Evolutionary conservation across 2,888 invertebrate genomes (phyloP).

Genomic region (Sisyra terminalis): DNA sequence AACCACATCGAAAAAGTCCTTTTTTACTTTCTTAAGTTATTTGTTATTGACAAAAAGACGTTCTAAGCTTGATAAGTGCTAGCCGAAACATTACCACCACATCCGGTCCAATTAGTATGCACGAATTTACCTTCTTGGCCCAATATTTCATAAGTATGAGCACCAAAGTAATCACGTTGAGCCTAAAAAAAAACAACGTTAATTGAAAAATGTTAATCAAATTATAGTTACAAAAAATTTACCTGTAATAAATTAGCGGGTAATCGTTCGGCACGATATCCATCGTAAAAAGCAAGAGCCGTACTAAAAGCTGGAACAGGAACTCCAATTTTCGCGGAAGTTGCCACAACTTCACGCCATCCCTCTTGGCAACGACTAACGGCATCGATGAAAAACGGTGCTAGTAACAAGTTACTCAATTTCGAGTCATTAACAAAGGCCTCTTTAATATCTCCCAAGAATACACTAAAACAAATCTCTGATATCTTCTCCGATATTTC

Average conservation of each 20-base stretch:
- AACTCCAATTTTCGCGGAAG: slow-evolving; percentile 56
- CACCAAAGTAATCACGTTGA: slow-evolving; percentile 96
- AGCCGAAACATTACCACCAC: slow-evolving; percentile 91
- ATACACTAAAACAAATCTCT: slow-evolving; percentile 35
- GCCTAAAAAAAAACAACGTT: slow-evolving; percentile 36
- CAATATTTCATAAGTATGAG: slow-evolving; percentile 91
- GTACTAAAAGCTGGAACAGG: slow-evolving; percentile 88
- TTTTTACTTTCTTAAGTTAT: slow-evolving; percentile 1
- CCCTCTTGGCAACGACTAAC: slow-evolving; percentile 66
- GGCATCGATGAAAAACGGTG: slow-evolving; percentile 81
- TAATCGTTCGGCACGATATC: slow-evolving; percentile 68
- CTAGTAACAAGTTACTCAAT: slow-evolving; percentile 73
- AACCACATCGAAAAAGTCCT: too few species aligned
- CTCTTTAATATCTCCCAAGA: slow-evolving; percentile 79
- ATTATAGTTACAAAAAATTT: slow-evolving; percentile 11
- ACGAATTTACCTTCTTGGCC: slow-evolving; percentile 73
- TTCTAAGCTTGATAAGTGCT: slow-evolving; percentile 69
- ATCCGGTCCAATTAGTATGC: slow-evolving; percentile 99
- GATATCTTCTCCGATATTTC: too few species aligned
- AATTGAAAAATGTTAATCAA: slow-evolving; percentile 6
- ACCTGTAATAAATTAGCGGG: slow-evolving; percentile 94
- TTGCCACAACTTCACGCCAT: slow-evolving; percentile 69
- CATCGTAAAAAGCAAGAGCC: slow-evolving; percentile 94
- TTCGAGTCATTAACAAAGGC: slow-evolving; percentile 84
- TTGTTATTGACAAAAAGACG: background rate